Base-by-base conservation (phyloP, 2,797 vertebrate genomes). In the Sebastolobus altivelis region DNA sequence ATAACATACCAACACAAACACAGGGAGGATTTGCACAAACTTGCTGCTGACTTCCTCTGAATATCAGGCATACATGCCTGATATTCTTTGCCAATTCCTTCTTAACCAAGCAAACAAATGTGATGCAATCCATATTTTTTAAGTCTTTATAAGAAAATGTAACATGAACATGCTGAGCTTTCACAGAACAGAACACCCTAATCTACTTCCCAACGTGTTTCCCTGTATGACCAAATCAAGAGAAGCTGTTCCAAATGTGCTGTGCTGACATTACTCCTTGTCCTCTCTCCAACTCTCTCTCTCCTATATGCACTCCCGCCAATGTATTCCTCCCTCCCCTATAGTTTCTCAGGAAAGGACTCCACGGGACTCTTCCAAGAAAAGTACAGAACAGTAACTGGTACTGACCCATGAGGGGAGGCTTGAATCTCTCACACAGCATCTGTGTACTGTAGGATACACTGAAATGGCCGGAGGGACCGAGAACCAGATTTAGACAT, bases 261-360 rank as follows among this genome's bases (percentile, higher is more conserved):
- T 60, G 38, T 2, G 54, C 63, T 46, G 46, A 52, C 31, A 65
- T 18, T 31, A 31, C 67, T 65, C 62, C 1, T 27, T 37, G 29
- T 59, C 2, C 33, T 33, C 46, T 13, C 20, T 46, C 38, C 9
- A 8, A 49, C 49, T 22, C 66, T 22, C 40, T 14, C 54, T 72
- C 43, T 70, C 71, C 54, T 18, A 35, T 31, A 54, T 11, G 12
- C 71, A 74, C 37, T 25, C 31, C 13, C 29, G 61, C 35, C 8
- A 9, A 43, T 73, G 79, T 79, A 85, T 74, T 70, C 63, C 54
- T 55, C 22, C 16, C 31, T 52, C 63, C 65, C 37, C 75, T 74
- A 70, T 43, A 67, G 68, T 88, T 85, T 91, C 75, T 67, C 20
- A 74, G 86, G 77, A 85, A 87, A 80, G 9, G 22, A 31, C 87